Evolutionary conservation across 1,140 invertebrate species (phyloP).

Genomic region (Spodoptera litura): DNA sequence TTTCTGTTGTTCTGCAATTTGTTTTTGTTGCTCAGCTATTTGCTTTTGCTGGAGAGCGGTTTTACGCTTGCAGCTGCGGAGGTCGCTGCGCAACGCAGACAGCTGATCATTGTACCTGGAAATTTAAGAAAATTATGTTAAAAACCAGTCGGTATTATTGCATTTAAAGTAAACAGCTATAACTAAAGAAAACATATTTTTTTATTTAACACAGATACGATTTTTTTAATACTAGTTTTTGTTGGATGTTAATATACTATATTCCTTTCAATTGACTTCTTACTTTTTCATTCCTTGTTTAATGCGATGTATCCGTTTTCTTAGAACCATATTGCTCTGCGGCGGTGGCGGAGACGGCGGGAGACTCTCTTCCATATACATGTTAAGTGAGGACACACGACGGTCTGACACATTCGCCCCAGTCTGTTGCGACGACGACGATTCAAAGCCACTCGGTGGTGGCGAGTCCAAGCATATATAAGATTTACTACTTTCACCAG

Average conservation of each 20-base stretch:
- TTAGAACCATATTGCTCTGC: slow-evolving; percentile 93
- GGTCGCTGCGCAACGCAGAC: slow-evolving; percentile 90
- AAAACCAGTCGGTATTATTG: background rate
- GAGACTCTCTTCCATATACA: slow-evolving; percentile 86
- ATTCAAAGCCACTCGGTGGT: slow-evolving; percentile 84
- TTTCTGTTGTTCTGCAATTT: slow-evolving; percentile 90
- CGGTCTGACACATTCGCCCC: slow-evolving; percentile 73
- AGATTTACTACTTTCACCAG: slow-evolving; percentile 88
- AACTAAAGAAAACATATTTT: background rate
- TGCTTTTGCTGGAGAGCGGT: slow-evolving; percentile 94
- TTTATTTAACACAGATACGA: too few species aligned
- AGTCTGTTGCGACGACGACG: slow-evolving; percentile 73
- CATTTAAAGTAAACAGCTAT: background rate
- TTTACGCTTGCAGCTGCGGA: slow-evolving; percentile 92
- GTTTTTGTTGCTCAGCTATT: slow-evolving; percentile 93
- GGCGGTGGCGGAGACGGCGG: slow-evolving; percentile 88
- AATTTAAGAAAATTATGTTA: background rate
- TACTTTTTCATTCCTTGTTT: slow-evolving; percentile 95
- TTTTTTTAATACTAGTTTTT: too few species aligned
- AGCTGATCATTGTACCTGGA: slow-evolving; percentile 91
- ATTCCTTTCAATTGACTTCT: slow-evolving; percentile 25
- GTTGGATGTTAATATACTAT: too few species aligned
- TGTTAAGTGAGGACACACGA: slow-evolving; percentile 81
- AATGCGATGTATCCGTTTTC: slow-evolving; percentile 94
- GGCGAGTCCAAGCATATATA: slow-evolving; percentile 89